Evolutionary conservation across 2,888 invertebrate genomes (phyloP).

Genomic region (Trachelus stipa): DNA sequence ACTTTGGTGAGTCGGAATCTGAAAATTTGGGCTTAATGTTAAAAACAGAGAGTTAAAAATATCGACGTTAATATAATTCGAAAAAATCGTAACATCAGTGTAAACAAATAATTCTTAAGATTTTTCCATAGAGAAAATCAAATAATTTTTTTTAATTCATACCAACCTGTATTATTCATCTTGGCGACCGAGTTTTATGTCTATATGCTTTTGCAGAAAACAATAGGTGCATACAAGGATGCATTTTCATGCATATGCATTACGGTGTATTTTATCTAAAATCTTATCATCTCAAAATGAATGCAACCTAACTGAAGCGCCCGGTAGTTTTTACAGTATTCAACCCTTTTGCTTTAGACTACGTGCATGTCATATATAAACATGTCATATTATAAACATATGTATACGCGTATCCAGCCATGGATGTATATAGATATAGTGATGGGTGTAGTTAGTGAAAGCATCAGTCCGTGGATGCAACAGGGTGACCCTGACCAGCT

Average conservation of each 20-base stretch:
- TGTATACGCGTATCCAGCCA: neutral
- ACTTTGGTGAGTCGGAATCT: neutral
- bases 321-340: neutral
- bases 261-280: neutral
- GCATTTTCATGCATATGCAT: neutral
- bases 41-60: neutral
- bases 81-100: neutral
- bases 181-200: neutral
- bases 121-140: neutral
- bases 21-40: neutral
- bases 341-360: neutral
- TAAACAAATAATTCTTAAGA: neutral
- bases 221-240: neutral
- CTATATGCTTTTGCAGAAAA: neutral
- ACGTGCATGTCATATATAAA: neutral
- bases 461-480: conserved; percentile 48
- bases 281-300: neutral
- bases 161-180: neutral
- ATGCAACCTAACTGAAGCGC: neutral
- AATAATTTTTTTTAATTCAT: neutral
- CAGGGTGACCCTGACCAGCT: conserved; percentile 60
- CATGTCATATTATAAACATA: neutral
- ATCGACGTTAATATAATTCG: neutral
- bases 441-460: conserved; percentile 44
- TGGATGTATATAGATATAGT: conserved; percentile 7